Conservation (phyloP, 2,113 vertebrate genomes). For the Tyrannus savana region DNA sequence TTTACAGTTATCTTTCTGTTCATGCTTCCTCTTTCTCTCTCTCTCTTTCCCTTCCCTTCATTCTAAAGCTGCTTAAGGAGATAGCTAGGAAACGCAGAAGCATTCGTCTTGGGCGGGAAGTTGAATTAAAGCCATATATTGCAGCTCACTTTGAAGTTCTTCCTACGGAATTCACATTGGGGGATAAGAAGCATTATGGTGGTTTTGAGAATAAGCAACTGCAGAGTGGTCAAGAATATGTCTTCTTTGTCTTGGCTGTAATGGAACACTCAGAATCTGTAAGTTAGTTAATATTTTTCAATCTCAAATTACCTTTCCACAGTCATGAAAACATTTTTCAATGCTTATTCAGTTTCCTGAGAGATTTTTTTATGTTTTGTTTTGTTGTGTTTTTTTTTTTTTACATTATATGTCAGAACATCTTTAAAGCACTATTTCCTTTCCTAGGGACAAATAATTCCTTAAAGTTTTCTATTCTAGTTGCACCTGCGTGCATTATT, state of each 20-base stretch:
- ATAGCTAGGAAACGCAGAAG: slow-evolving; percentile 93
- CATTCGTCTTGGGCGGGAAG: slow-evolving; percentile 88
- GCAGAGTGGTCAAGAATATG: slow-evolving; percentile 94
- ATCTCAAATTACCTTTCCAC: background rate
- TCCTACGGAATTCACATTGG: slow-evolving; percentile 93
- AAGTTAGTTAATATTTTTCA: slow-evolving; percentile 65
- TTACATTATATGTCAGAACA: background rate
- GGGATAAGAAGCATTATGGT: slow-evolving; percentile 91
- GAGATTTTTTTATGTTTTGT: background rate
- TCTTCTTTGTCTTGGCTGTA: slow-evolving; percentile 95
- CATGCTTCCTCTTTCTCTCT: slow-evolving; percentile 4
- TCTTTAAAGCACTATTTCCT: background rate
- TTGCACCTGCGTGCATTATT: background rate
- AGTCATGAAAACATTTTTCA: background rate
- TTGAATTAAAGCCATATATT: slow-evolving; percentile 94
- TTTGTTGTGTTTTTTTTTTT: background rate
- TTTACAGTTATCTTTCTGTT: slow-evolving; percentile 53
- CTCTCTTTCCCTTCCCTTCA: background rate
- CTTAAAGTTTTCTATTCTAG: background rate
- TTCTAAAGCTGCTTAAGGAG: slow-evolving; percentile 89
- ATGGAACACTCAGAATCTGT: slow-evolving; percentile 96
- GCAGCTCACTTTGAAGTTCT: slow-evolving; percentile 94
- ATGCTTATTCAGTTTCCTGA: background rate
- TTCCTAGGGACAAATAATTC: background rate
- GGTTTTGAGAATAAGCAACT: slow-evolving; percentile 98